These are phyloP conservation scores for Cinclus mexicanus DNA, from an alignment of 2,113 vertebrate genomes.

Conservation along the genomic window DNA sequence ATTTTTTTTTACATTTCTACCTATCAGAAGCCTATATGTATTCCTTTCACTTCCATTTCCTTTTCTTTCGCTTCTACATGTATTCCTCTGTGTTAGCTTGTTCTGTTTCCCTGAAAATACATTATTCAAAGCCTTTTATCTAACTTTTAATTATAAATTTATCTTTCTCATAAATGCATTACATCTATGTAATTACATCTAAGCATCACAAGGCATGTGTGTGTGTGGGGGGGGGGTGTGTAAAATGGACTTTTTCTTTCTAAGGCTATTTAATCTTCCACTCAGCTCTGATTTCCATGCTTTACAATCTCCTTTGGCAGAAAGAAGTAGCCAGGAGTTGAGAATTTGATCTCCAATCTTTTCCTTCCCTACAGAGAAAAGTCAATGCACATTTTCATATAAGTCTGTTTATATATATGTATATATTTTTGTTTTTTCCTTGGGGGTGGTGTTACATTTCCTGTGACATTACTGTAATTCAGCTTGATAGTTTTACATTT, in stretches of 20 bases:
- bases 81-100: background rate
- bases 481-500: background rate
- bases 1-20: background rate
- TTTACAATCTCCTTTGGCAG: background rate
- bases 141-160: background rate
- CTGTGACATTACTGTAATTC: background rate
- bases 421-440: background rate
- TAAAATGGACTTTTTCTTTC: background rate
- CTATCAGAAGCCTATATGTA: background rate
- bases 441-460: background rate
- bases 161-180: background rate
- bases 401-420: background rate
- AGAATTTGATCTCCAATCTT: background rate
- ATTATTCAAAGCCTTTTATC: background rate
- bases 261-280: background rate
- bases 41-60: background rate
- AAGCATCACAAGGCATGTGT: background rate
- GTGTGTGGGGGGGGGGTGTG: too few relatives aligned
- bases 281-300: background rate
- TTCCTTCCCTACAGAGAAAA: background rate
- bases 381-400: background rate
- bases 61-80: background rate
- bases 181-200: background rate
- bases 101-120: background rate
- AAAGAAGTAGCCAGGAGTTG: background rate